phyloP scores from a whole-genome alignment of 2,888 invertebrate species.

The Ophioninae sp. region DNA sequence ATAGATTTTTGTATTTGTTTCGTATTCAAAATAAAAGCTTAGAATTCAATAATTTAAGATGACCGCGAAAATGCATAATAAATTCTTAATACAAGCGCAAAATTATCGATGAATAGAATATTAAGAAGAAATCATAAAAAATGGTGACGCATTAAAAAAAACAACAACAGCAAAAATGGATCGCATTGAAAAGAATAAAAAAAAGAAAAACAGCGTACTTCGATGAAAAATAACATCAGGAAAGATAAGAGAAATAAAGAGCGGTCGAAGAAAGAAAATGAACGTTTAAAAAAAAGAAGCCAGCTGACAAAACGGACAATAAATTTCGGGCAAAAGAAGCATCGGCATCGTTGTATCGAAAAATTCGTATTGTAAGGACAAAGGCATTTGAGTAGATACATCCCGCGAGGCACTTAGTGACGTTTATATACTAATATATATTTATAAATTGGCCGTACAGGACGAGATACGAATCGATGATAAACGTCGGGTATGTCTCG shows the following conservation, averaged over 20 bases:
- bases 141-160: too few species aligned
- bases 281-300: neutral
- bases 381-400: constrained; percentile 13
- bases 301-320: neutral
- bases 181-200: too few species aligned
- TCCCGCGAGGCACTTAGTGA: neutral
- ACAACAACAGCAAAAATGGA: too few species aligned
- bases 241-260: too few species aligned
- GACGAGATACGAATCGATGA: constrained; percentile 32
- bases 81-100: neutral
- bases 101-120: neutral
- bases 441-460: constrained; percentile 12
- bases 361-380: constrained; percentile 6
- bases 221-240: too few species aligned
- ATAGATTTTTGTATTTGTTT: too few species aligned
- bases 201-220: too few species aligned
- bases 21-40: too few species aligned
- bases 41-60: neutral
- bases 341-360: neutral
- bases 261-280: neutral
- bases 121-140: too few species aligned
- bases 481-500: constrained; percentile 18
- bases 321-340: neutral
- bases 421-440: constrained; percentile 22
- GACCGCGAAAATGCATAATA: neutral